phyloP scores from a whole-genome alignment of 1,140 invertebrate species.

The Papilio polytes region DNA sequence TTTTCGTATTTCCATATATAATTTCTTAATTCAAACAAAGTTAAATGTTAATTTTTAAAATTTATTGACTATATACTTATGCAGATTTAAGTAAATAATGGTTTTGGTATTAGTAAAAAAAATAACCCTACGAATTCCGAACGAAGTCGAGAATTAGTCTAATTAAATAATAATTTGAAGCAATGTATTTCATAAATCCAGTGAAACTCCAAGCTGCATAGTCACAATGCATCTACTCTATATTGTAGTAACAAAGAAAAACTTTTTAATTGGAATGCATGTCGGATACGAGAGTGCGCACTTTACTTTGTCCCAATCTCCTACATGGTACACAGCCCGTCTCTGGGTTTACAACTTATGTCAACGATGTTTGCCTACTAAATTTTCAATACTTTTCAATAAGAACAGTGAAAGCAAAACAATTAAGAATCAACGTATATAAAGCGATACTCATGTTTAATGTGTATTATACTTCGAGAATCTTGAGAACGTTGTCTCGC shows the following conservation, averaged over 20 bases:
- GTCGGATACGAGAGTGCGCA: slow-evolving; percentile 1
- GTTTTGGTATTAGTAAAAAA: too few species aligned
- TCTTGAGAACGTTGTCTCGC: too few species aligned
- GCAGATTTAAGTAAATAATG: too few species aligned
- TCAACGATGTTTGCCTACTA: not conserved
- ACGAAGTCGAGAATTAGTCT: not conserved
- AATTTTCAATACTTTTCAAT: not conserved
- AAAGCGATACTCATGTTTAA: too few species aligned
- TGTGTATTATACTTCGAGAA: too few species aligned
- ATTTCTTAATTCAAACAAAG: too few species aligned
- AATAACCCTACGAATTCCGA: not conserved
- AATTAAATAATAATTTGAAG: slow-evolving; percentile 22
- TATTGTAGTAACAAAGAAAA: slow-evolving; percentile 12
- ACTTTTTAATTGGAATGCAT: slow-evolving; percentile 23
- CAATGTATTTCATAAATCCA: not conserved
- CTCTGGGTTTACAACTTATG: not conserved
- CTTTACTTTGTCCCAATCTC: slow-evolving; percentile 13
- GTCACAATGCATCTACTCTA: not conserved
- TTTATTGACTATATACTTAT: too few species aligned
- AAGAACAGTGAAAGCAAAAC: too few species aligned
- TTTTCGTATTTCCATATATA: too few species aligned
- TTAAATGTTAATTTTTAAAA: too few species aligned
- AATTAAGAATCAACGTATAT: too few species aligned
- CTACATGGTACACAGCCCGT: not conserved
- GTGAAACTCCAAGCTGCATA: not conserved